Evolutionary conservation across 2,797 vertebrate species (phyloP).

Genomic region (Rhinella marina): DNA sequence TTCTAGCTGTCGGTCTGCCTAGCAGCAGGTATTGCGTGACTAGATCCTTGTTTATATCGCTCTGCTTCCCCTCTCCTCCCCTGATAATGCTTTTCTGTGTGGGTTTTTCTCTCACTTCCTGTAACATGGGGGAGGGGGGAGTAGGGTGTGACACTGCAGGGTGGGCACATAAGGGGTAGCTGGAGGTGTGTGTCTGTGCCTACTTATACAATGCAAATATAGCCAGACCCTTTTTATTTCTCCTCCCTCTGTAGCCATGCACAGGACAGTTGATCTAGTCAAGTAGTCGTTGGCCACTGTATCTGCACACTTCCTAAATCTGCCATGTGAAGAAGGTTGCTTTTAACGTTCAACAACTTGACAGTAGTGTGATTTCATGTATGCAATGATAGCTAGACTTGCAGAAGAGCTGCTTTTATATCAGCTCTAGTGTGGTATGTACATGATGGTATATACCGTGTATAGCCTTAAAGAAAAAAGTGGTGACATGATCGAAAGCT

Average conservation of each 20-base stretch:
- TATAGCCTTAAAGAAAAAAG: too few relatives aligned
- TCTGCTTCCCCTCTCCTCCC: conserved; percentile 59
- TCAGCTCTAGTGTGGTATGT: too few relatives aligned
- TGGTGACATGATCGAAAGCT: too few relatives aligned
- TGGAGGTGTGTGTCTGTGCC: conserved; percentile 14
- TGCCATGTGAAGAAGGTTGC: neutral
- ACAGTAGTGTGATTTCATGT: too few relatives aligned
- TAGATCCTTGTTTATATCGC: conserved; percentile 62
- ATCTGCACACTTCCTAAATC: too few relatives aligned
- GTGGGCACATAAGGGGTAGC: neutral
- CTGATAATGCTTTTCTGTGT: conserved; percentile 57
- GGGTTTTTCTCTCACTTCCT: conserved; percentile 55
- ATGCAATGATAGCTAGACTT: too few relatives aligned
- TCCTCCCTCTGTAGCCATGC: neutral
- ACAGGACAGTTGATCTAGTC: neutral
- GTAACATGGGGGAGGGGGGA: neutral
- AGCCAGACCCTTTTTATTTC: too few relatives aligned
- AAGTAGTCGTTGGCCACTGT: too few relatives aligned
- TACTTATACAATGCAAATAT: neutral
- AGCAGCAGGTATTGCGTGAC: conserved; percentile 62
- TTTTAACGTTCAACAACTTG: neutral
- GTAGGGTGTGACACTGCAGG: conserved; percentile 28
- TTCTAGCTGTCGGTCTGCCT: conserved; percentile 22
- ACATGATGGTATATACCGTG: too few relatives aligned
- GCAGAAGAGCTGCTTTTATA: too few relatives aligned